A percentile compares a stretch with the other conserved stretches of the same genome.
These are phyloP conservation scores for Calephelis perditalis DNA, from an alignment of 2,888 invertebrate genomes.

Conservation along the genomic window DNA sequence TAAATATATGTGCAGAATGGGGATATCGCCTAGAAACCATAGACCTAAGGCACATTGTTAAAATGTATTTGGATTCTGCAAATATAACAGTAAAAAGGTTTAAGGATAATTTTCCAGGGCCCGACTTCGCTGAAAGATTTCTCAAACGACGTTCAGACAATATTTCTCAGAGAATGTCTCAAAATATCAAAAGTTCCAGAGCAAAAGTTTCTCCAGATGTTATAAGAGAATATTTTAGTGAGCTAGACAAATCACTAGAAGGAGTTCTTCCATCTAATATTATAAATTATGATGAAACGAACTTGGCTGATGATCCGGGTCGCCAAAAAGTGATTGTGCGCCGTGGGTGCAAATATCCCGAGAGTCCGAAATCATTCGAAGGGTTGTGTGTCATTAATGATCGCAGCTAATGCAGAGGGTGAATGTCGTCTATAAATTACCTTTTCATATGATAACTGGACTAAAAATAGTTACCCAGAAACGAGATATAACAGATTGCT, in stretches of 20 bases:
- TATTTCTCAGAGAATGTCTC: conserved; percentile 21
- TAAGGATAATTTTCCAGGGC: conserved; percentile 21
- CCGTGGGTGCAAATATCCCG: conserved; percentile 43
- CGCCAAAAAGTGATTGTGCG: conserved; percentile 33
- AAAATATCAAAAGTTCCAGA: conserved; percentile 26
- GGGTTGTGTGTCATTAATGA: conserved; percentile 43
- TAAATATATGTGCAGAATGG: conserved; percentile 29
- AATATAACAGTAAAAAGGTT: conserved; percentile 20
- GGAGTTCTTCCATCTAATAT: conserved; percentile 25
- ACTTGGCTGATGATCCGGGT: conserved; percentile 28
- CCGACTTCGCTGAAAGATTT: conserved; percentile 23
- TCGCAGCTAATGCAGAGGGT: conserved; percentile 35
- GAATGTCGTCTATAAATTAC: conserved; percentile 32
- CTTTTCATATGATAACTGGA: too few species aligned
- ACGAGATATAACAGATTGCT: too few species aligned
- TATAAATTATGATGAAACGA: conserved; percentile 32
- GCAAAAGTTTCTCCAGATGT: conserved; percentile 20
- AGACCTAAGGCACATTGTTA: conserved; percentile 23
- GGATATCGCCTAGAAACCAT: conserved; percentile 29
- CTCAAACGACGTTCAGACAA: conserved; percentile 21
- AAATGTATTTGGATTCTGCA: conserved; percentile 22
- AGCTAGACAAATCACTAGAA: conserved; percentile 26
- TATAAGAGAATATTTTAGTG: conserved; percentile 24
- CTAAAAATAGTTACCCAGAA: too few species aligned
- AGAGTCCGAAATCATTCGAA: conserved; percentile 45